Conservation (phyloP, 1,140 invertebrate species). For the Eulimnadia texana region DNA sequence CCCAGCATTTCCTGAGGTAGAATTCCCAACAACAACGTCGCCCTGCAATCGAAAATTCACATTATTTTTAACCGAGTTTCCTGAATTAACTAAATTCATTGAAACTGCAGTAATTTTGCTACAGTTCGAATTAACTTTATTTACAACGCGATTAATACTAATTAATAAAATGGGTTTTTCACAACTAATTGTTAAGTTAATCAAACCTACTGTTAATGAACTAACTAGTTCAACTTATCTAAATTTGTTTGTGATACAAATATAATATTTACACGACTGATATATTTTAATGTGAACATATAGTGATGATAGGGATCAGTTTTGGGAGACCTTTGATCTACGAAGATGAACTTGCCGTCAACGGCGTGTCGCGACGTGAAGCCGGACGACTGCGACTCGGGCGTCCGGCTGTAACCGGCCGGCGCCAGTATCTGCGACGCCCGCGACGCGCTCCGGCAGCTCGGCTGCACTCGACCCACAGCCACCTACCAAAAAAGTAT, state of each 20-base stretch:
- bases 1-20: slow-evolving; percentile 83
- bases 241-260: too few species aligned
- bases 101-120: too few species aligned
- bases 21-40: slow-evolving; percentile 73
- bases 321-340: slow-evolving; percentile 63
- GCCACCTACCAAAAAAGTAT: slow-evolving; percentile 34
- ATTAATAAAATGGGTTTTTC: too few species aligned
- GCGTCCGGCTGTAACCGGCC: slow-evolving; percentile 22
- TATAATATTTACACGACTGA: too few species aligned
- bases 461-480: slow-evolving; percentile 51
- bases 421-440: slow-evolving; percentile 14
- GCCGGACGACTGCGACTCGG: slow-evolving; percentile 40
- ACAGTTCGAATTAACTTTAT: too few species aligned
- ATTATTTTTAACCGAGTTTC: too few species aligned
- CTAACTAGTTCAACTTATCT: too few species aligned
- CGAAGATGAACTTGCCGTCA: slow-evolving; percentile 45
- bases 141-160: too few species aligned
- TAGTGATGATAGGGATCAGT: too few species aligned
- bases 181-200: too few species aligned
- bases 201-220: too few species aligned
- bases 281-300: too few species aligned
- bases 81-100: background rate
- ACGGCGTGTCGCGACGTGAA: slow-evolving; percentile 46
- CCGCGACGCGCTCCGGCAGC: background rate
- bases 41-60: slow-evolving; percentile 38